phyloP scores from a whole-genome alignment of 92 coral and sea anemone species.

The Bergia sp. region DNA sequence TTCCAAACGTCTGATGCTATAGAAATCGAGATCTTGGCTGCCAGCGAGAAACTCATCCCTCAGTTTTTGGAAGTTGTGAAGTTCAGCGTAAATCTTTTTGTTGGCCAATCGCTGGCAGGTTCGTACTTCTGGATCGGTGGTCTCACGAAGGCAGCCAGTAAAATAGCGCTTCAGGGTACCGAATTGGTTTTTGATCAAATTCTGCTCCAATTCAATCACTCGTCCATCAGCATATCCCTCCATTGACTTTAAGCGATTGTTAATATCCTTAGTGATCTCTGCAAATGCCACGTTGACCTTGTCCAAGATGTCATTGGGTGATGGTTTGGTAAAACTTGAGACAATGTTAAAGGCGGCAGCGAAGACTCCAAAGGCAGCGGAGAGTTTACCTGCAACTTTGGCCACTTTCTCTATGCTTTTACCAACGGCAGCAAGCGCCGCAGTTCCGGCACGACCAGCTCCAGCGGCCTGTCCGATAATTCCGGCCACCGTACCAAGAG shows the following conservation, averaged over 20 bases:
- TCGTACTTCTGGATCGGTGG: constrained; percentile 7
- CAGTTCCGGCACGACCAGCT: neutral
- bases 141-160: constrained; percentile 15
- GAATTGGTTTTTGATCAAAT: neutral
- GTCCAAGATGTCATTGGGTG: constrained; percentile 23
- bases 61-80: constrained; percentile 23
- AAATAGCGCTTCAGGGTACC: neutral
- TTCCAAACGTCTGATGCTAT: neutral
- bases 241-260: constrained; percentile 22
- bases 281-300: constrained; percentile 40
- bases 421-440: neutral
- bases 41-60: neutral
- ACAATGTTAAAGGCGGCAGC: constrained; percentile 35
- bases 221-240: constrained; percentile 25
- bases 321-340: neutral
- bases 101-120: constrained; percentile 12
- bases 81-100: neutral
- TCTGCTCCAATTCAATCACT: constrained; percentile 10
- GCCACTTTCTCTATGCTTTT: neutral
- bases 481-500: neutral
- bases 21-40: neutral
- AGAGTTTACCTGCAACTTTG: neutral
- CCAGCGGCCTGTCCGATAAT: neutral
- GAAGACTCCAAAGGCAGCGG: constrained; percentile 22
- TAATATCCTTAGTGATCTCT: constrained; percentile 19